Evolutionary conservation across 2,797 vertebrate species (phyloP).

Genomic region (Pelochelys cantorii): DNA sequence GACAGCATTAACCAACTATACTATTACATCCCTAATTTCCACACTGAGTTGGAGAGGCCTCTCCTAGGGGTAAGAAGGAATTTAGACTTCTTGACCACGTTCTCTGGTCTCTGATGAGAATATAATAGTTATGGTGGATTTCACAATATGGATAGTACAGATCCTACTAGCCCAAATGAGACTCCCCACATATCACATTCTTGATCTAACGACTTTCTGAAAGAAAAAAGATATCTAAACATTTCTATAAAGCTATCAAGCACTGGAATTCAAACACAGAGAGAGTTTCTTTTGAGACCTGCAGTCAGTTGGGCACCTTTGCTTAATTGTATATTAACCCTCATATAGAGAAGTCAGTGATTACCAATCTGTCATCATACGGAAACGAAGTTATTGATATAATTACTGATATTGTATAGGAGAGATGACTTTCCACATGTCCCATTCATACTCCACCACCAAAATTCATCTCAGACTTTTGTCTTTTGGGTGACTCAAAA

Average conservation of each 20-base stretch:
- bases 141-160: background rate
- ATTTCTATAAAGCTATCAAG: background rate
- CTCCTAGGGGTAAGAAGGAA: background rate
- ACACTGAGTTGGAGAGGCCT: no score
- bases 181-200: no score
- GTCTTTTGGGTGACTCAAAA: background rate
- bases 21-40: no score
- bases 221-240: background rate
- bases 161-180: background rate
- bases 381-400: background rate
- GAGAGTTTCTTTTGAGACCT: background rate
- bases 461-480: background rate
- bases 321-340: no score
- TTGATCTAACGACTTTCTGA: background rate
- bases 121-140: background rate
- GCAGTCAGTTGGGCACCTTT: background rate
- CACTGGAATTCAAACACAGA: background rate
- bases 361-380: background rate
- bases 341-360: background rate
- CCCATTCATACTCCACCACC: background rate
- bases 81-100: background rate
- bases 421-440: background rate
- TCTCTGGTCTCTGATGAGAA: background rate
- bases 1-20: no score
- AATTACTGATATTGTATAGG: background rate